Evolutionary conservation across 53 echinoderm and acorn worm genomes (phyloP).

Genomic region (Apostichopus leukothele): DNA sequence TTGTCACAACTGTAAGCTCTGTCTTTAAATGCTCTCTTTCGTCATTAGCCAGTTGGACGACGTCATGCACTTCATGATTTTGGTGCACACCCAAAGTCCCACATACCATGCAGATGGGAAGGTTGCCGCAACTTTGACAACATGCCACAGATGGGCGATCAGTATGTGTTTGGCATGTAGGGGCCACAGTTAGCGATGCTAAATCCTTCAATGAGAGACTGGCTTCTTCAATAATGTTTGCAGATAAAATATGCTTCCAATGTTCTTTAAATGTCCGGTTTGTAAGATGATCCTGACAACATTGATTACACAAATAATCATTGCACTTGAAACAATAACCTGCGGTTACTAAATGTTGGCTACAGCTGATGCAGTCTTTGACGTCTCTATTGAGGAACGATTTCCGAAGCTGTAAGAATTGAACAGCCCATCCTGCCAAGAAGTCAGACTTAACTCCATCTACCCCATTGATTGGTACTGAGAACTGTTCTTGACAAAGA

Average conservation of each 20-base stretch:
- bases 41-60: not conserved
- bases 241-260: not conserved
- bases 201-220: not conserved
- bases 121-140: not conserved
- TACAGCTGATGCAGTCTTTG: not conserved
- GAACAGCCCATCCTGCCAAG: not conserved
- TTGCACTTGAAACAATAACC: constrained; percentile 15
- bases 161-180: not conserved
- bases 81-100: not conserved
- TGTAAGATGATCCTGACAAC: not conserved
- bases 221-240: too few species aligned
- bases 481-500: not conserved
- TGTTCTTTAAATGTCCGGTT: not conserved
- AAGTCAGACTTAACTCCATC: constrained; percentile 14
- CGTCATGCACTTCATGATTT: not conserved
- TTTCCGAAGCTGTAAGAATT: not conserved
- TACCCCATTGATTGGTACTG: not conserved
- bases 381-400: not conserved
- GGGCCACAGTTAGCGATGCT: not conserved
- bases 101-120: not conserved
- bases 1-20: not conserved
- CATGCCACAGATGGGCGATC: not conserved
- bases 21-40: not conserved
- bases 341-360: not conserved
- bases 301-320: constrained; percentile 6